Evolutionary conservation across 2,797 vertebrate species (phyloP), one percentile per base, ranked within the genome.

Genomic region (Kryptopterus vitreolus): DNA sequence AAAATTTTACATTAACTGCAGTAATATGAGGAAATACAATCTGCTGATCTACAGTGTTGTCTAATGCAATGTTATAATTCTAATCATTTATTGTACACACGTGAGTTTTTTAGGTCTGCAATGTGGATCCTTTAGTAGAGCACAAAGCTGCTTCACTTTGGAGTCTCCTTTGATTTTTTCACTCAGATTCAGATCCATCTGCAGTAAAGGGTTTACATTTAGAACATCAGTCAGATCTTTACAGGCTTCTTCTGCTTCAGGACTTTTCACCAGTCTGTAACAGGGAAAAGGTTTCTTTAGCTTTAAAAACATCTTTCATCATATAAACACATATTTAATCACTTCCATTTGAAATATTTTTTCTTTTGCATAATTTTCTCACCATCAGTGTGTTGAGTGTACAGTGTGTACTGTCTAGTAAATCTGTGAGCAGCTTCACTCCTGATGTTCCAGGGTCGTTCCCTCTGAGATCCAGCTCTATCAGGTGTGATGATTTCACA

Each of bases 111-210:
- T 8, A 29, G 43, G 3, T 50, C 55, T 59, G n/a, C 72, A 75
- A 55, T 75, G 55, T 59, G n/a, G 26, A 59, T 58, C 55, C 55
- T 59, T 18, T 26, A 55, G 72, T 38, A 75, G 72, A 75, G 13
- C 33, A 59, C 9, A 74, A 13, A 55, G 57, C 33, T 18, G 55
- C 35, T 58, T 33, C 31, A 53, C 52, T 57, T 2, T 8, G 10
- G 31, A 38, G 4, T 66, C 2, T 66, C 63, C 35, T 2, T 5
- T 4, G 43, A 46, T 66, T 46, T 46, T 24, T 3, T 22, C 35
- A 24, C 35, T 66, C 35, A 66, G 63, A 15, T 74, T 8, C 53
- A 74, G 71, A 7, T 57, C 31, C 18, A 0, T 74, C 12, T 58
- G 52, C 22, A 80, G 22, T 66, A 66, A 46, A 0, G 63, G 63